A percentile compares a stretch with the other conserved stretches of the same genome.
Conservation (phyloP, 2,888 invertebrate species). For the Amorpha juglandis region DNA sequence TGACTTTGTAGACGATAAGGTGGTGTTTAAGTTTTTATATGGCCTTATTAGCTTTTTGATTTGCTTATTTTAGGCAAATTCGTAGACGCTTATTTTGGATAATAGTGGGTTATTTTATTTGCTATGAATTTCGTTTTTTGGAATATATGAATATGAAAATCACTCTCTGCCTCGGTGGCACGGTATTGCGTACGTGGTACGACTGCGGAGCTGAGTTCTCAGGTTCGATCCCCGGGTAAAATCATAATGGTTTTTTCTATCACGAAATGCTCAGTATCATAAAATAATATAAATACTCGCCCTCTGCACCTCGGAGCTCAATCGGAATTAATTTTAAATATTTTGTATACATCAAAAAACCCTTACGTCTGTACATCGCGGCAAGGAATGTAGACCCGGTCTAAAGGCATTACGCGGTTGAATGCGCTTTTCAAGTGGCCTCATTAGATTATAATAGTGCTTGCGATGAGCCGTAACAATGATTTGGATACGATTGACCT, state of each 20-base stretch:
- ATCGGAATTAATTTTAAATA: too few species aligned
- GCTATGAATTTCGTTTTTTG: too few species aligned
- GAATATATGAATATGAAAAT: too few species aligned
- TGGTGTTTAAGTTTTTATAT: constrained; percentile 3
- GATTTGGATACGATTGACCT: constrained; percentile 43
- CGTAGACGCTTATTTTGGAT: not conserved
- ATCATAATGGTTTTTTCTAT: too few species aligned
- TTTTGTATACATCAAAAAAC: not conserved
- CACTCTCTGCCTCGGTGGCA: too few species aligned
- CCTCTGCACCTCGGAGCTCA: too few species aligned
- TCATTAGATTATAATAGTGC: constrained; percentile 52
- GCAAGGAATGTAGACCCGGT: not conserved
- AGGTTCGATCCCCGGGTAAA: too few species aligned
- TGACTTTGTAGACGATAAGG: not conserved
- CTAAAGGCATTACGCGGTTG: constrained; percentile 58
- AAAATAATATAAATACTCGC: too few species aligned
- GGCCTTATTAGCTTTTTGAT: not conserved
- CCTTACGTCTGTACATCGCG: not conserved
- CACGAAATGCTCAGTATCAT: too few species aligned
- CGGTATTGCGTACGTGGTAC: too few species aligned
- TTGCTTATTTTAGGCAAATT: not conserved
- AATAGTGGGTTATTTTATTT: not conserved
- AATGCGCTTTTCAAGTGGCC: constrained; percentile 49
- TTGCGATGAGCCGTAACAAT: constrained; percentile 53
- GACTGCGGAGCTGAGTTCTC: too few species aligned